phyloP scores from a whole-genome alignment of 2,888 invertebrate species.

The Tenodera sinensis region DNA sequence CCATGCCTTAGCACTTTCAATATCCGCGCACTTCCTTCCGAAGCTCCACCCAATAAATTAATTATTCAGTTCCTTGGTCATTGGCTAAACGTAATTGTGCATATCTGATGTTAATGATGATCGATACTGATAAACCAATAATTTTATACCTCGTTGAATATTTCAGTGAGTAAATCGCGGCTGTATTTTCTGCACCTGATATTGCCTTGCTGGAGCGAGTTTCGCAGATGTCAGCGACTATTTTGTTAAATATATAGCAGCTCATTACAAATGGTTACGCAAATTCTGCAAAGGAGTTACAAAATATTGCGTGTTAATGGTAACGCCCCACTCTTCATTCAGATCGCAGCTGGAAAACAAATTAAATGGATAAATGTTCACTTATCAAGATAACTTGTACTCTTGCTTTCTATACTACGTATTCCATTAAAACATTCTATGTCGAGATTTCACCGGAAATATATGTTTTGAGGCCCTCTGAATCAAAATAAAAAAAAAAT shows the following conservation, averaged over 20 bases:
- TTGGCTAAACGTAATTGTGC: neutral
- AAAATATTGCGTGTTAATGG: neutral
- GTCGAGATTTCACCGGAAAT: too few species aligned
- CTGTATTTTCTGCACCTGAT: neutral
- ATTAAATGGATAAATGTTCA: too few species aligned
- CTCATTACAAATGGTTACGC: neutral
- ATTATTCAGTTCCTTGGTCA: neutral
- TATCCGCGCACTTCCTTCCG: neutral
- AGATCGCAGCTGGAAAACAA: too few species aligned
- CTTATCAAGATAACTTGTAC: too few species aligned
- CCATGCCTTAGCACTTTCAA: neutral
- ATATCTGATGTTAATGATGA: neutral
- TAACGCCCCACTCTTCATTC: neutral
- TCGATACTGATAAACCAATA: neutral
- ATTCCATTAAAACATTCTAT: too few species aligned
- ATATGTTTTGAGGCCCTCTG: too few species aligned
- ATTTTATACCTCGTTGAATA: neutral
- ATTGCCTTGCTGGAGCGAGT: neutral
- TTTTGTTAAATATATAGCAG: neutral
- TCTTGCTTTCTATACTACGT: too few species aligned
- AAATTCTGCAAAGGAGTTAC: neutral
- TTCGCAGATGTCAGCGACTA: neutral
- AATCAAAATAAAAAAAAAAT: too few species aligned
- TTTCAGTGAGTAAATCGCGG: neutral
- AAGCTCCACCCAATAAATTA: neutral